phyloP scores from a whole-genome alignment of 2,797 vertebrate genomes.

The Botia kubotai region DNA sequence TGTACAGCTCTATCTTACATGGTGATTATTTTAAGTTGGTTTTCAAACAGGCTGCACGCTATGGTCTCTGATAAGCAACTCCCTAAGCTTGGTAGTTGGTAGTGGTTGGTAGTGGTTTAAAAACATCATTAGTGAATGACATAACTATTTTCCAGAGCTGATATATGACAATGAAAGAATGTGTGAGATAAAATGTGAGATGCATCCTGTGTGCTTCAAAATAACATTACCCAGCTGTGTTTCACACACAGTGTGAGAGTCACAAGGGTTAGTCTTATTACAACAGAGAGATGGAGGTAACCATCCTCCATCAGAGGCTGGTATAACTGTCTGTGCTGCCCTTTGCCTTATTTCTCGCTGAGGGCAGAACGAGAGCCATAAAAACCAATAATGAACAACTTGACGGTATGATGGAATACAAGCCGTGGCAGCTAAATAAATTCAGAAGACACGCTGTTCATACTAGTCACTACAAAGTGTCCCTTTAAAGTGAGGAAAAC shows the following conservation, averaged over 20 bases:
- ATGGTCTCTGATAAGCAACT: conserved; percentile 19
- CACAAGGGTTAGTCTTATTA: background rate
- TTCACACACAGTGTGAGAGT: background rate
- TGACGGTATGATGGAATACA: conserved; percentile 2
- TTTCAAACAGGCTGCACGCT: background rate
- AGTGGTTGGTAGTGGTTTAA: too few relatives aligned
- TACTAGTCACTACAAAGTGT: background rate
- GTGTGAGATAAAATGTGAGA: conserved; percentile 13
- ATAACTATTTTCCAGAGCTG: conserved; percentile 12
- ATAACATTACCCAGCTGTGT: background rate
- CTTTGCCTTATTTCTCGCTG: conserved; percentile 2
- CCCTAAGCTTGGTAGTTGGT: conserved; percentile 15
- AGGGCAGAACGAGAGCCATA: conserved; percentile 6
- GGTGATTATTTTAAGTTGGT: conserved; percentile 27
- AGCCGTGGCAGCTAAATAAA: background rate
- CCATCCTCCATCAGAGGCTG: background rate
- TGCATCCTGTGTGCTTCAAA: conserved; percentile 5
- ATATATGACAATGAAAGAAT: background rate
- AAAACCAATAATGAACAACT: background rate
- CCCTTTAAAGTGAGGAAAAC: conserved; percentile 22
- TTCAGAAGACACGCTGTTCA: background rate
- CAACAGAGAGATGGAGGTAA: background rate
- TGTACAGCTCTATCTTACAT: conserved; percentile 23
- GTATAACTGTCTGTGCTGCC: background rate
- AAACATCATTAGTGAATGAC: conserved; percentile 19